These are phyloP conservation scores for Drosophila kuntzei DNA, from an alignment of 2,888 invertebrate species.

Conservation along the genomic window DNA sequence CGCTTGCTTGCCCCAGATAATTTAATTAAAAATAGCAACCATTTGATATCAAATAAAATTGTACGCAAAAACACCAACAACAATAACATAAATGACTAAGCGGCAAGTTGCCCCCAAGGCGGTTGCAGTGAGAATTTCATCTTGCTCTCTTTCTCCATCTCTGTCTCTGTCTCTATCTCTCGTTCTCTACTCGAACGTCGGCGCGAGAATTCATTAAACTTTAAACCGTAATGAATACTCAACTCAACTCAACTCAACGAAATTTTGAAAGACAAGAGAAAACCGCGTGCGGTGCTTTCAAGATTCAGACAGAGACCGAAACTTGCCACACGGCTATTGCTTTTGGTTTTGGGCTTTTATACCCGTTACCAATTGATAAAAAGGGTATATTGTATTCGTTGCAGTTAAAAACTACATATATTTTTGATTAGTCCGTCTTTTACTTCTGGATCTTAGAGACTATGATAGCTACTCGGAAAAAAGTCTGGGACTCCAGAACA, in stretches of 20 bases:
- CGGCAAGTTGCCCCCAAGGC: conserved; percentile 52
- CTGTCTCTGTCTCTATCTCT: neutral
- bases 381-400: too few species aligned
- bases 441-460: too few species aligned
- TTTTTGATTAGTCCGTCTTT: too few species aligned
- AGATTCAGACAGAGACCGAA: conserved; percentile 7
- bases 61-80: conserved; percentile 42
- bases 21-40: conserved; percentile 69
- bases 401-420: too few species aligned
- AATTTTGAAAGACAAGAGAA: conserved; percentile 49
- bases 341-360: conserved; percentile 25
- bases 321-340: conserved; percentile 30
- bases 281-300: conserved; percentile 37
- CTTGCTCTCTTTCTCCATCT: neutral
- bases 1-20: conserved; percentile 52
- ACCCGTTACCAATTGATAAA: neutral
- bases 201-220: conserved; percentile 64
- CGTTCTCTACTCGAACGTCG: conserved; percentile 4
- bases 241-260: conserved; percentile 12
- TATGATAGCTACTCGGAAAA: too few species aligned
- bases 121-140: conserved; percentile 25
- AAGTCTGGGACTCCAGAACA: too few species aligned
- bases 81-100: conserved; percentile 54
- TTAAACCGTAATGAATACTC: conserved; percentile 62
- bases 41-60: conserved; percentile 70